Base-by-base conservation (phyloP, 2,113 vertebrate genomes). In the Seriola rivoliana region DNA sequence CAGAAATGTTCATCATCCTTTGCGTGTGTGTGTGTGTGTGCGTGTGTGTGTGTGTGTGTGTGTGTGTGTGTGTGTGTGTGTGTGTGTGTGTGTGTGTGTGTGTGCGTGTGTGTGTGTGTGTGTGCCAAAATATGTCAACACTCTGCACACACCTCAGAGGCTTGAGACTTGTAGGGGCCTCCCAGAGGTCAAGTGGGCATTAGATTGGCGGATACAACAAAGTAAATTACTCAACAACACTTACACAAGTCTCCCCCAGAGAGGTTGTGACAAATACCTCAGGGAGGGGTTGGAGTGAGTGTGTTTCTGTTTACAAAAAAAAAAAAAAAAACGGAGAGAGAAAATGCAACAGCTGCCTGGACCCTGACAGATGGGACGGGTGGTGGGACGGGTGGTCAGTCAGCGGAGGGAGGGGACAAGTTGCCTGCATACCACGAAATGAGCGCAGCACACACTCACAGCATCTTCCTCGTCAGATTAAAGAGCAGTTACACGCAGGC, bases 341-440 rank as follows among this genome's bases (percentile, higher is more conserved):
- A 64, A 23, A 85, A 86, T 88, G 88, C 77, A 80, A 90, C 93
- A 93, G 93, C 87, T 93, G 92, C 68, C 68, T 50, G 80, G 62
- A 75, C 58, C 5, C 1, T 19, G 74, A 91, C 89, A 92, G 85
- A 92, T 90, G 91, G 91, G 64, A 59, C 11, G 71, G 77, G 64
- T 76, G 79, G 80, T 87, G 66, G 34, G 25, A 58, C 5, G 54
- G 70, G 77, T 70, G 34, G 79, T 88, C 80, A 77, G 86, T 78
- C 71, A 42, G 68, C 6, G 8, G 59, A 70, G 79, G 75, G 85
- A 75, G 84, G 73, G 70, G 72, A 40, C 71, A 80, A 60, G 68
- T 64, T 77, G 82, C 69, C 23, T 5, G 64, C 89, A 91, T 83
- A 59, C 81, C 67, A 72, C 63, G 52, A 55, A 78, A 54, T 54